Evolutionary conservation across 2,888 invertebrate species (phyloP).

Genomic region (Orchesellides sinensis): DNA sequence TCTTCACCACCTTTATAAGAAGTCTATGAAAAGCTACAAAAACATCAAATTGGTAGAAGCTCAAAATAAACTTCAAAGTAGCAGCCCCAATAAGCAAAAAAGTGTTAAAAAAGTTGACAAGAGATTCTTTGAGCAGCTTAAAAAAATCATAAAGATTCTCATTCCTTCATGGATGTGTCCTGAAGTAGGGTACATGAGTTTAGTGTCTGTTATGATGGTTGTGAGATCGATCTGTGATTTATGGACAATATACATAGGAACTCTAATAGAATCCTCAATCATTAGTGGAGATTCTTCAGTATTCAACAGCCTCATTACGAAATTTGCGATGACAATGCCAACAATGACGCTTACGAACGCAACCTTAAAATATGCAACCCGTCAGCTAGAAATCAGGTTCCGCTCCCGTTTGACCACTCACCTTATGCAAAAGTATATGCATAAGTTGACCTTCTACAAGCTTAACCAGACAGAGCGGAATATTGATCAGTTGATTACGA

Average conservation of each 20-base stretch:
- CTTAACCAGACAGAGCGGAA: slow-evolving; percentile 93
- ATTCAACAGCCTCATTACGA: slow-evolving; percentile 66
- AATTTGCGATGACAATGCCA: slow-evolving; percentile 74
- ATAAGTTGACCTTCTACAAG: slow-evolving; percentile 97
- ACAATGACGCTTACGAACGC: slow-evolving; percentile 57
- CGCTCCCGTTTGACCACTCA: slow-evolving; percentile 92
- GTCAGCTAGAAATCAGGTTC: slow-evolving; percentile 88
- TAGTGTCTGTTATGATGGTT: slow-evolving; percentile 89
- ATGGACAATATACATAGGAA: slow-evolving; percentile 97
- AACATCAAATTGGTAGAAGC: slow-evolving; percentile 36
- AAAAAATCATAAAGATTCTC: slow-evolving; percentile 81
- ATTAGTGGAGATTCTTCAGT: slow-evolving; percentile 61
- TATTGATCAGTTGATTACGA: slow-evolving; percentile 96
- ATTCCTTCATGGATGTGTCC: slow-evolving; percentile 88
- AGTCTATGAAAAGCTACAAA: slow-evolving; percentile 29
- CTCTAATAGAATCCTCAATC: slow-evolving; percentile 89
- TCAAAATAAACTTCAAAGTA: slow-evolving; percentile 27
- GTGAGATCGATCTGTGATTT: slow-evolving; percentile 96
- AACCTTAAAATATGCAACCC: slow-evolving; percentile 49
- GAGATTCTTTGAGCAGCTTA: slow-evolving; percentile 60
- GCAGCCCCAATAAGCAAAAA: not conserved
- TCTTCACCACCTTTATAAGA: slow-evolving; percentile 44
- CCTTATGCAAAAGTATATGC: slow-evolving; percentile 94
- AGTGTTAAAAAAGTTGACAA: slow-evolving; percentile 24
- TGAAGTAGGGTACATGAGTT: slow-evolving; percentile 85